Evolutionary conservation across 2,113 vertebrate genomes (phyloP).

Genomic region (Seriola aureovittata): DNA sequence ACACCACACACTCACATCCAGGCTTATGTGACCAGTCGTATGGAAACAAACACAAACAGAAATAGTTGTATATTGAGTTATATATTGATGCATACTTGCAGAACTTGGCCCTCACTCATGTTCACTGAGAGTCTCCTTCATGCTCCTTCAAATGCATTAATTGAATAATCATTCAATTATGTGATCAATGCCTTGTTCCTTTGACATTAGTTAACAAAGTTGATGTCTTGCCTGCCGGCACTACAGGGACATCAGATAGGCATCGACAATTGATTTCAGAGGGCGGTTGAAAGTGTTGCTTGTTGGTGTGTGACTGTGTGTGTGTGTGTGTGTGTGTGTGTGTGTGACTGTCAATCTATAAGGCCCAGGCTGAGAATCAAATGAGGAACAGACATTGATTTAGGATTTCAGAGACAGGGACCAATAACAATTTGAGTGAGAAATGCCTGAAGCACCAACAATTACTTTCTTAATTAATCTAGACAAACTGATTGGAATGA

Average conservation of each 20-base stretch:
- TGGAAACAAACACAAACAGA: background rate
- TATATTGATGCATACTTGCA: background rate
- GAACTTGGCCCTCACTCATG: constrained; percentile 1
- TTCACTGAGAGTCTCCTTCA: constrained; percentile 23
- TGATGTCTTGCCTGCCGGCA: constrained; percentile 20
- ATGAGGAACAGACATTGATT: constrained; percentile 71
- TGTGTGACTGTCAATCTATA: constrained; percentile 42
- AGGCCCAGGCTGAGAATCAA: constrained; percentile 44
- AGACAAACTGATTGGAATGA: constrained; percentile 19
- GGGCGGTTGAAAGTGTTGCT: constrained; percentile 9
- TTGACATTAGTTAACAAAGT: constrained; percentile 43
- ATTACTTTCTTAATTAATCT: constrained; percentile 50
- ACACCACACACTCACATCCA: background rate
- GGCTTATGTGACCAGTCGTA: background rate
- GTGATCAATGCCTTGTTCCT: constrained; percentile 35
- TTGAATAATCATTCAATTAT: constrained; percentile 51
- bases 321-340: constrained; percentile 18
- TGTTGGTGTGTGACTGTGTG: constrained; percentile 16
- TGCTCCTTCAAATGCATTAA: constrained; percentile 38
- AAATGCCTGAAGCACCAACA: constrained; percentile 62
- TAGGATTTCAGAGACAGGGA: constrained; percentile 56
- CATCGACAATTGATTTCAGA: constrained; percentile 53
- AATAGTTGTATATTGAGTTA: background rate
- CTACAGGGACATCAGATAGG: constrained; percentile 41
- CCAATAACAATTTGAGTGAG: constrained; percentile 48